A percentile compares a stretch with the other conserved stretches of the same genome.
These are phyloP conservation scores for Musca vetustissima DNA, from an alignment of 1,140 invertebrate species.

Conservation along the genomic window DNA sequence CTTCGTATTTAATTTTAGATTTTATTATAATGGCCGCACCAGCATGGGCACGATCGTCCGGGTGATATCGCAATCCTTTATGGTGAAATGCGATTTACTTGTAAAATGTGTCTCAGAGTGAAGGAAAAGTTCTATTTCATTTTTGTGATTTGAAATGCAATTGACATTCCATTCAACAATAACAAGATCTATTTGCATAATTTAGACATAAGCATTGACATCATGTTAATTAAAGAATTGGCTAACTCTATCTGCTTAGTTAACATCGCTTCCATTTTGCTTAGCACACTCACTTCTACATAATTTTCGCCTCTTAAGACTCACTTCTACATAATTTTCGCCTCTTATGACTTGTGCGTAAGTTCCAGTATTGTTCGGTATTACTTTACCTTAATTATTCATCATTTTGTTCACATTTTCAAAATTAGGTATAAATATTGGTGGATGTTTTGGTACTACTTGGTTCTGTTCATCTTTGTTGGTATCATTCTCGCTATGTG, in stretches of 20 bases:
- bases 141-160: slow-evolving; percentile 9
- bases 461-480: no score
- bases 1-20: neutral
- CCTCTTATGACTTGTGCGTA: neutral
- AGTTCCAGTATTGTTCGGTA: no score
- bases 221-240: neutral
- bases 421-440: no score
- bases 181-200: slow-evolving; percentile 20
- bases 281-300: neutral
- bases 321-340: no score
- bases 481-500: no score
- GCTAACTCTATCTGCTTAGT: neutral
- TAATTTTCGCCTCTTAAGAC: neutral
- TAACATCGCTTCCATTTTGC: neutral
- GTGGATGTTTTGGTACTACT: no score
- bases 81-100: slow-evolving; percentile 22
- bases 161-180: slow-evolving; percentile 28
- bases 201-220: slow-evolving; percentile 9
- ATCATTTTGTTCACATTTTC: no score
- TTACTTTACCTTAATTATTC: no score
- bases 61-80: slow-evolving; percentile 17
- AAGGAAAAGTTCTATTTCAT: slow-evolving; percentile 19
- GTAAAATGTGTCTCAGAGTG: slow-evolving; percentile 23
- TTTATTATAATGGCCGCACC: slow-evolving; percentile 28
- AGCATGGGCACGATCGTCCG: slow-evolving; percentile 28